Conservation (phyloP, 2,797 vertebrate genomes). For the Sebastes diaconus region DNA sequence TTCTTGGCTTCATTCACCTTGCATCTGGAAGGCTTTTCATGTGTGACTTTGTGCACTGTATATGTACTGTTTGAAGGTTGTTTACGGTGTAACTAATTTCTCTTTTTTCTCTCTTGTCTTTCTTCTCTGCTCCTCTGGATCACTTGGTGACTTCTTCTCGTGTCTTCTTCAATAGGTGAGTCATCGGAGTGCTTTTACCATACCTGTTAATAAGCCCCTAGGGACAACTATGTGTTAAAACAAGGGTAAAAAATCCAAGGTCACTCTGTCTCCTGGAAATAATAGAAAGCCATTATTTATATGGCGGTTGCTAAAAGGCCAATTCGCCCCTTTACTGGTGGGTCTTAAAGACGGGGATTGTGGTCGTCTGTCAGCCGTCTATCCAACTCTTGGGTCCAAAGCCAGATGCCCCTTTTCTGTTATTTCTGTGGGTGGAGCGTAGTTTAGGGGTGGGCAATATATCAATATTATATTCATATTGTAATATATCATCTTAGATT, state of each 20-base stretch:
- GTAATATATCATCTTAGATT: too few species aligned
- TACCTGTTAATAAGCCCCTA: neutral
- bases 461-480: too few species aligned
- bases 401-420: neutral
- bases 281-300: slow-evolving; percentile 27
- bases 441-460: too few species aligned
- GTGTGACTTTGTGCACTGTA: slow-evolving; percentile 12
- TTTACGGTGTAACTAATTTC: slow-evolving; percentile 40
- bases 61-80: slow-evolving; percentile 22
- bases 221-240: slow-evolving; percentile 8
- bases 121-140: slow-evolving; percentile 26
- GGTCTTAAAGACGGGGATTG: slow-evolving; percentile 19
- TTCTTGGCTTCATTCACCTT: slow-evolving; percentile 14
- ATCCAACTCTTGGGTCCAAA: neutral
- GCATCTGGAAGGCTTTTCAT: slow-evolving; percentile 15
- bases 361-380: neutral
- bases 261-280: slow-evolving; percentile 12
- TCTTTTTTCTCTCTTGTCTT: slow-evolving; percentile 19
- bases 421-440: too few species aligned
- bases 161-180: slow-evolving; percentile 75
- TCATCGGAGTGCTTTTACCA: slow-evolving; percentile 32
- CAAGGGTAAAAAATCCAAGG: slow-evolving; percentile 21
- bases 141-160: slow-evolving; percentile 12
- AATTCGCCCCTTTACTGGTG: slow-evolving; percentile 10
- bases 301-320: slow-evolving; percentile 12